Evolutionary conservation across 2,888 invertebrate species (phyloP).

Genomic region (Ophraella communa): DNA sequence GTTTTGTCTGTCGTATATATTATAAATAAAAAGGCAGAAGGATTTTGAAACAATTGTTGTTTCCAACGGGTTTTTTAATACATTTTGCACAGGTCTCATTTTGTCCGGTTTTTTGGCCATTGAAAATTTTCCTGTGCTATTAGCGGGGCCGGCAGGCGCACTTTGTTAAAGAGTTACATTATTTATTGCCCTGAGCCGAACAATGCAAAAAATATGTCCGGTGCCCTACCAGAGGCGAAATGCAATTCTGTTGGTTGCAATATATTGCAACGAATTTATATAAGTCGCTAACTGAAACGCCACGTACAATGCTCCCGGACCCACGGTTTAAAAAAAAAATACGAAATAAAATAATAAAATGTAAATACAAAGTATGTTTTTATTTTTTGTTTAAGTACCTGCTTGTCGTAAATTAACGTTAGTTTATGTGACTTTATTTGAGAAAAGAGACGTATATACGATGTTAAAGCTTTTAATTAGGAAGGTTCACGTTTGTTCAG

Average conservation of each 20-base stretch:
- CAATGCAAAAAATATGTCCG: constrained; percentile 58
- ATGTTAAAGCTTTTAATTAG: neutral
- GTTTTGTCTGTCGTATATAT: too few relatives aligned
- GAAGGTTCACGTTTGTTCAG: too few relatives aligned
- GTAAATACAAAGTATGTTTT: neutral
- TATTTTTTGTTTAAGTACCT: neutral
- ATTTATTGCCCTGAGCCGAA: constrained; percentile 57
- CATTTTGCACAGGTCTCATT: neutral
- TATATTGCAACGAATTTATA: constrained; percentile 54
- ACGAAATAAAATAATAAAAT: neutral
- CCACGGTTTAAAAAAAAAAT: constrained; percentile 1
- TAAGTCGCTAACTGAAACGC: constrained; percentile 50
- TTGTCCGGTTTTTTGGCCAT: neutral
- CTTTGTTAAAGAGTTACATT: constrained; percentile 59
- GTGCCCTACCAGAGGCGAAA: constrained; percentile 56
- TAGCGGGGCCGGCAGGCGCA: constrained; percentile 50
- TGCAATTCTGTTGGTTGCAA: constrained; percentile 54
- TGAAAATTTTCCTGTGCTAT: constrained; percentile 30
- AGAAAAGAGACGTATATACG: neutral
- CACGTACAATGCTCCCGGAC: constrained; percentile 37
- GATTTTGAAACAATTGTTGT: neutral
- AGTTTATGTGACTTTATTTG: neutral
- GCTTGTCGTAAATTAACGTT: neutral
- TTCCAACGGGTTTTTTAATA: neutral
- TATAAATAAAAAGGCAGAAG: neutral